Evolutionary conservation across 2,888 invertebrate species (phyloP).

Genomic region (Clitarchus hookeri): DNA sequence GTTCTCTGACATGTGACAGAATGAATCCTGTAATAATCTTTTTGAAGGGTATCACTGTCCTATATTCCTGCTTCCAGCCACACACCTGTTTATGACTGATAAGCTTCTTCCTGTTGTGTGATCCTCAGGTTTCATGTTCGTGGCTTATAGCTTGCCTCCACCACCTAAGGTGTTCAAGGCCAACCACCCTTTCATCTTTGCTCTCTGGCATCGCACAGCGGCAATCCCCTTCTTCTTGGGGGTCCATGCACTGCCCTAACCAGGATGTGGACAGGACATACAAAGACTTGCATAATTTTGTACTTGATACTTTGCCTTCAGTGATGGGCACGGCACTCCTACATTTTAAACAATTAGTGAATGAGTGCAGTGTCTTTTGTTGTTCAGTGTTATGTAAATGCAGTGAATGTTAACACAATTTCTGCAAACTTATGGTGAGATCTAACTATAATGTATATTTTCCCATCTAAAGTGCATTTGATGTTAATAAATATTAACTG

Average conservation of each 20-base stretch:
- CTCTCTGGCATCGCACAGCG: conserved; percentile 40
- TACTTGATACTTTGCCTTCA: not conserved
- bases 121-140: conserved; percentile 9
- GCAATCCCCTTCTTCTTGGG: not conserved
- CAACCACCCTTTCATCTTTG: conserved; percentile 56
- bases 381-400: not conserved
- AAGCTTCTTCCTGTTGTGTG: not conserved
- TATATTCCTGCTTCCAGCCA: not conserved
- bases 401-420: not conserved
- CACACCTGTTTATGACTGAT: not conserved
- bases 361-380: not conserved
- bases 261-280: not conserved
- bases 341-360: not conserved
- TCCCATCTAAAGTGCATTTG: not conserved
- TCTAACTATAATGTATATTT: not conserved
- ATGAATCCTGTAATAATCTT: too few relatives aligned
- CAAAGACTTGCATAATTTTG: not conserved
- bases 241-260: not conserved
- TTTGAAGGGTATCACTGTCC: too few relatives aligned
- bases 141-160: conserved; percentile 4
- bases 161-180: conserved; percentile 51
- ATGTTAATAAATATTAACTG: too few relatives aligned
- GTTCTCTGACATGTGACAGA: too few relatives aligned
- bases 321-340: not conserved
- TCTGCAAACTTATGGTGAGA: not conserved